Evolutionary conservation across 2,113 vertebrate genomes (phyloP).

Genomic region (Otocyon megalotis): DNA sequence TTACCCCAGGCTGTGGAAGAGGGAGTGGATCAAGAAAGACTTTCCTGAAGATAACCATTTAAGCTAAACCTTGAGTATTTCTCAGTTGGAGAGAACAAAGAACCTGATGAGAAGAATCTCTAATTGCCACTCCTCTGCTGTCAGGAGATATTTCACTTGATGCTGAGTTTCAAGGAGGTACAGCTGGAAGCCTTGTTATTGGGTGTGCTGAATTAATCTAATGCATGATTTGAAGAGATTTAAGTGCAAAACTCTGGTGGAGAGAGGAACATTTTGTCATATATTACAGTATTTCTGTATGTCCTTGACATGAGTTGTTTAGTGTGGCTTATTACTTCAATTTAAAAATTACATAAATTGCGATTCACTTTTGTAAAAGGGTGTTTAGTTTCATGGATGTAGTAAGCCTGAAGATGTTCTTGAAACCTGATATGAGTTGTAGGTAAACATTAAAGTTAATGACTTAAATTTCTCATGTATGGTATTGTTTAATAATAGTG

Average conservation of each 20-base stretch:
- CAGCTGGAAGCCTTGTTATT: background rate
- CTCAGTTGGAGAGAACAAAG: background rate
- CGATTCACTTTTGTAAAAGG: background rate
- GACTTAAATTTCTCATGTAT: background rate
- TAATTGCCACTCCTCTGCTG: background rate
- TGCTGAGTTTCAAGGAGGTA: background rate
- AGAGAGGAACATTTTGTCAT: background rate
- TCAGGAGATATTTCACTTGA: background rate
- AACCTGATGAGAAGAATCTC: background rate
- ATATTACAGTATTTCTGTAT: background rate
- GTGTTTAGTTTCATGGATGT: background rate
- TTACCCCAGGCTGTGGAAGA: background rate
- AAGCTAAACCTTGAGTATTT: background rate
- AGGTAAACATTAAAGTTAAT: background rate
- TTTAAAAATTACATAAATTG: background rate
- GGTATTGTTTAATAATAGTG: background rate
- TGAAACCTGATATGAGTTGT: background rate
- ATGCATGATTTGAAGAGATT: background rate
- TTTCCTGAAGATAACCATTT: background rate
- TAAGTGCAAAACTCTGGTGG: background rate
- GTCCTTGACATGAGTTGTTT: background rate
- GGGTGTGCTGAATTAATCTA: background rate
- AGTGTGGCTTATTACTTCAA: background rate
- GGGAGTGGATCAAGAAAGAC: background rate
- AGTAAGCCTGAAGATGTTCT: background rate